Conservation (phyloP, 1,140 invertebrate genomes). For the Hylaeus volcanicus region DNA sequence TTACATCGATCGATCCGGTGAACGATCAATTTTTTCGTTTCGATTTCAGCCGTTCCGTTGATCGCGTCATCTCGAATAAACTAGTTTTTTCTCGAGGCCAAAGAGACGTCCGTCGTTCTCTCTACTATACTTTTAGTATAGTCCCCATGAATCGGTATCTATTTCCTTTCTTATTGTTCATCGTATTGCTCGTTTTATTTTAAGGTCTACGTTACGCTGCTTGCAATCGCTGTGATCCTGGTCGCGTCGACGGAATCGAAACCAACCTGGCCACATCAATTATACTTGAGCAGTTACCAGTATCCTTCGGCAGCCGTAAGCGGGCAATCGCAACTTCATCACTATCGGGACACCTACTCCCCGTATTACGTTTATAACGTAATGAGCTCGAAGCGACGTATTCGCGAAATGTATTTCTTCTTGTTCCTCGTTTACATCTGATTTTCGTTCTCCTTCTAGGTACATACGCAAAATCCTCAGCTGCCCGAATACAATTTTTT, state of each 20-base stretch:
- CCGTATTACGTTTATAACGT: slow-evolving; percentile 63
- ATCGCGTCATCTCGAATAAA: neutral
- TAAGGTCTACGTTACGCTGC: slow-evolving; percentile 25
- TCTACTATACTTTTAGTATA: too few species aligned
- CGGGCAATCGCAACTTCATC: slow-evolving; percentile 46
- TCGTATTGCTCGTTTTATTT: neutral
- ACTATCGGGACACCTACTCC: slow-evolving; percentile 51
- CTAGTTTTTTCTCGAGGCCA: neutral
- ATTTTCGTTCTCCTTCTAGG: slow-evolving; percentile 3
- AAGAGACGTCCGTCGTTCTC: neutral
- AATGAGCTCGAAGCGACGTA: neutral
- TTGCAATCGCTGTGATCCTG: slow-evolving; percentile 19
- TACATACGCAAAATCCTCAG: slow-evolving; percentile 37
- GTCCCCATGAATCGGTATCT: too few species aligned
- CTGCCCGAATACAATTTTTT: slow-evolving; percentile 58
- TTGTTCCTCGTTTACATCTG: neutral
- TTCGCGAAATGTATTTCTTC: too few species aligned
- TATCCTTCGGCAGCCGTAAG: slow-evolving; percentile 3
- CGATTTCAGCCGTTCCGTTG: slow-evolving; percentile 8
- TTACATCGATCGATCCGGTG: too few species aligned
- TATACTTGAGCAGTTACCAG: slow-evolving; percentile 9
- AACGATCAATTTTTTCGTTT: neutral
- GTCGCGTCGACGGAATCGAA: slow-evolving; percentile 33
- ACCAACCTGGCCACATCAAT: slow-evolving; percentile 20
- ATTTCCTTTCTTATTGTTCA: neutral